phyloP scores from a whole-genome alignment of 2,888 invertebrate species.

The Megalurothrips usitatus region DNA sequence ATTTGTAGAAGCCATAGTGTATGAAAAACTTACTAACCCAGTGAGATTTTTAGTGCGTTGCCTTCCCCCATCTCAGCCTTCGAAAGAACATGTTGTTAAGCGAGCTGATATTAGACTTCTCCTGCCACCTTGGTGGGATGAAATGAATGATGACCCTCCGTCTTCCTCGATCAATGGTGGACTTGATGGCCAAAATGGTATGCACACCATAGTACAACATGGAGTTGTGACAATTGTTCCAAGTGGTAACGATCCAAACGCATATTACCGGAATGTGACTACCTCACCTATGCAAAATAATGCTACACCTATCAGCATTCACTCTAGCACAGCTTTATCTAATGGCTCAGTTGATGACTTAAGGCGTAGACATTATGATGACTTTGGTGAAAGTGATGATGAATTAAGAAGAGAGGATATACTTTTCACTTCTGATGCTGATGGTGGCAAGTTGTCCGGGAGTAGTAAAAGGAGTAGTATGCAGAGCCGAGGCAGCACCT shows the following conservation, averaged over 20 bases:
- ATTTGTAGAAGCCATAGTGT: slow-evolving; percentile 81
- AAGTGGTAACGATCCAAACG: slow-evolving; percentile 39
- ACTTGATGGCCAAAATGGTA: slow-evolving; percentile 23
- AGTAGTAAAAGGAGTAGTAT: slow-evolving; percentile 87
- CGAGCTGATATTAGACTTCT: slow-evolving; percentile 86
- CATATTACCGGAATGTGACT: slow-evolving; percentile 54
- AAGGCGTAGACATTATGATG: slow-evolving; percentile 57
- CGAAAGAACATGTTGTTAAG: slow-evolving; percentile 65
- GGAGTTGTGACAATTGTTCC: slow-evolving; percentile 32
- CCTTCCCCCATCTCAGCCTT: slow-evolving; percentile 50
- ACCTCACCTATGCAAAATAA: slow-evolving; percentile 57
- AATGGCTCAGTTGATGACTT: slow-evolving; percentile 58
- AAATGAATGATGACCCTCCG: slow-evolving; percentile 66
- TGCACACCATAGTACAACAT: slow-evolving; percentile 24
- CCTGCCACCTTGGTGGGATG: slow-evolving; percentile 95
- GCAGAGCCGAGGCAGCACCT: slow-evolving; percentile 87
- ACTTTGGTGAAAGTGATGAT: slow-evolving; percentile 83
- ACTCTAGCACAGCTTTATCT: slow-evolving; percentile 53
- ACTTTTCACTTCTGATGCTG: slow-evolving; percentile 72
- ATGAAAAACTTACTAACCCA: slow-evolving; percentile 61
- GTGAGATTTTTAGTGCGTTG: slow-evolving; percentile 63
- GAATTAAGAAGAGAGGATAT: slow-evolving; percentile 83
- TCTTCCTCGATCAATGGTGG: slow-evolving; percentile 36
- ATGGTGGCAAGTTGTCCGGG: slow-evolving; percentile 66
- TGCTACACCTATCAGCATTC: slow-evolving; percentile 48